Base-by-base conservation (phyloP, 92 coral and sea anemone species). In the Hydrozoanthus gracilis region DNA sequence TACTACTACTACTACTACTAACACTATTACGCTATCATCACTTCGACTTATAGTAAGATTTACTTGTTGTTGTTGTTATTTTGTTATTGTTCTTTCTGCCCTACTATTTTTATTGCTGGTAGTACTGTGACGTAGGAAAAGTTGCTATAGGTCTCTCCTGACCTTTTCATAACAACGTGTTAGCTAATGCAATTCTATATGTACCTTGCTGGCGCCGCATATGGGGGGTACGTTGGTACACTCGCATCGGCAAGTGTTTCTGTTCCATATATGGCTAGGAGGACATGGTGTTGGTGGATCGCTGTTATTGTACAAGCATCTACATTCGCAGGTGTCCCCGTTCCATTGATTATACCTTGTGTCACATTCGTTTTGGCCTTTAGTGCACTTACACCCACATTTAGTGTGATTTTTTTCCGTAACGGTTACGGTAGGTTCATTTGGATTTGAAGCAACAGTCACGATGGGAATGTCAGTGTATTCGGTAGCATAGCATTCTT, bases 281-380 rank as follows among this genome's bases (percentile, higher is more conserved):
- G 90, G 83, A 20, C 90, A 88, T 6, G 78, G 55, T 17, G 52
- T 56, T 6, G 90, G 87, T 44, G 90, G 90, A 3, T 14, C 17
- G 49, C 82, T 76, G 18, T 54, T 27, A 10, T 54, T 54, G 54
- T 60, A 45, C 67, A 60, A 78, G 17, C 91, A 88, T 52, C 68
- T 46, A 76, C 91, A 88, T 14, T 14, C 6, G 87, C 91, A 88
- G 16, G 3, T 35, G 4, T 11, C 2, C 4, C 11, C 77, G 14
- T 73, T 44, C 91, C 91, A 88, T 9, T 2, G 2, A 27, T 88
- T 46, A 51, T 62, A 56, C 11, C 75, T n/a, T 4, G 80, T 35
- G 44, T 60, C 67, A 50, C 91, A 88, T 64, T 73, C 80, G 12
- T 45, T 80, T 52, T 47, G 20, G 4, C 50, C 82, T 18, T 39